Base-by-base conservation (phyloP, 2,888 invertebrate genomes). In the Phania funesta region DNA sequence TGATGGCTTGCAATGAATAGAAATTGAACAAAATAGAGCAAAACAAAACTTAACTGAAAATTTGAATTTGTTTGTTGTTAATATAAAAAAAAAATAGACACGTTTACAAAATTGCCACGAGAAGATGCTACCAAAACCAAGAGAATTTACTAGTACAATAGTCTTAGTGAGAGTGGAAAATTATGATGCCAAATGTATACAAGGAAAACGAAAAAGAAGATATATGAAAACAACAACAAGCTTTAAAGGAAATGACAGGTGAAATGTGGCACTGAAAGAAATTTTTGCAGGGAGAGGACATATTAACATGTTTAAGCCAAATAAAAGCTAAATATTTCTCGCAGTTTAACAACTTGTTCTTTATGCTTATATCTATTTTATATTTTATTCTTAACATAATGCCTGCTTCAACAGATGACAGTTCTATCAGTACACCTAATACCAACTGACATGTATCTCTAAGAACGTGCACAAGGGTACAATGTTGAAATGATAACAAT, bases 1-100 rank as follows among this genome's bases (percentile, higher is more conserved):
- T 85, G 84, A 85, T 85, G 85, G 83, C 67, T 83, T 80, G 85
- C 85, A 84, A 85, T 85, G 85, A 85, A 85, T 85, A 85, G 85
- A 85, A 85, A 85, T 85, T 85, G 78, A 80, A 83, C 75, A 77
- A 76, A 75, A 75, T 64, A 70, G 71, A 71, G 78, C 44, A 81
- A 41, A 52, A 64, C 18, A 46, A 29, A 62, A 48, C 46, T 16
- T 9, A 70, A 48, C 26, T 32, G 41, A 64, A 62, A 71, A 73
- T 73, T 73, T 81, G 48, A 44, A 73, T 71, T 73, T 77, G 24
- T 38, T 80, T 80, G 50, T 52, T 65, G 29, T 78, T 58, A 62
- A 70, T 64, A 62, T 48, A 44, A 41, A 52, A 3, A 64, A 64
- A 38, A 13, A 50, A 50, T 18, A 26, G 35, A 38, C 16, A 22